Conservation (phyloP, 2,888 invertebrate species). For the Drosophila lutescens region DNA sequence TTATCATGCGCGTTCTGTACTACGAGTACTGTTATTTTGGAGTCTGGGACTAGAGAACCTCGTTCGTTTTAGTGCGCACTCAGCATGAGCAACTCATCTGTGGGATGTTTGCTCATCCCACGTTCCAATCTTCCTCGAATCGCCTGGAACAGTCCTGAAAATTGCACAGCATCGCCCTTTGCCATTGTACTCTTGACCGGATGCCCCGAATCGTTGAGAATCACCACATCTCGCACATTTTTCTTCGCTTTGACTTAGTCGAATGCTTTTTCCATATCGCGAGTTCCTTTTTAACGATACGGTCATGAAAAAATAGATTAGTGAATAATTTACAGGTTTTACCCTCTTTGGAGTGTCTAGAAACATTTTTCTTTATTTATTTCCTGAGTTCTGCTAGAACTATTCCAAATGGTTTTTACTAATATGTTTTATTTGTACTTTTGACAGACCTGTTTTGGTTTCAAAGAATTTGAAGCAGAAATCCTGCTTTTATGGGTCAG, state of each 20-base stretch:
- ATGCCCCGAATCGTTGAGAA: conserved; percentile 79
- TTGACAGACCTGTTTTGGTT: conserved; percentile 34
- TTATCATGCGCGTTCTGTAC: conserved; percentile 81
- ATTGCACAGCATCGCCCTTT: conserved; percentile 65
- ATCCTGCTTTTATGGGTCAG: conserved; percentile 49
- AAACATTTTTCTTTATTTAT: conserved; percentile 42
- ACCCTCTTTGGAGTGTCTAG: conserved; percentile 50
- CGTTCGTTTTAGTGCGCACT: conserved; percentile 80
- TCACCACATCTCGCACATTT: conserved; percentile 78
- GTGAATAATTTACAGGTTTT: neutral
- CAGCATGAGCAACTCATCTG: conserved; percentile 79
- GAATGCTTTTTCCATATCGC: conserved; percentile 81
- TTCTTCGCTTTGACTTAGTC: conserved; percentile 68
- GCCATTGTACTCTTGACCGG: conserved; percentile 82
- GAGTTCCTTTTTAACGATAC: conserved; percentile 38
- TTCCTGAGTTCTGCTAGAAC: no score
- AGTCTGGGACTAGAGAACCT: conserved; percentile 81
- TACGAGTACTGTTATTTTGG: conserved; percentile 81
- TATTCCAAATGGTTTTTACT: neutral
- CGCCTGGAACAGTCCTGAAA: conserved; percentile 79
- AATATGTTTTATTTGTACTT: neutral
- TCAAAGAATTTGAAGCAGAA: conserved; percentile 43
- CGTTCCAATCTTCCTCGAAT: conserved; percentile 77
- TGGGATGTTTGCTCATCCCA: conserved; percentile 73
- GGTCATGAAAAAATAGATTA: neutral